A percentile compares a stretch with the other conserved stretches of the same genome.
Evolutionary conservation across 2,113 vertebrate species (phyloP).

Genomic region (Pachycephala philippinensis): DNA sequence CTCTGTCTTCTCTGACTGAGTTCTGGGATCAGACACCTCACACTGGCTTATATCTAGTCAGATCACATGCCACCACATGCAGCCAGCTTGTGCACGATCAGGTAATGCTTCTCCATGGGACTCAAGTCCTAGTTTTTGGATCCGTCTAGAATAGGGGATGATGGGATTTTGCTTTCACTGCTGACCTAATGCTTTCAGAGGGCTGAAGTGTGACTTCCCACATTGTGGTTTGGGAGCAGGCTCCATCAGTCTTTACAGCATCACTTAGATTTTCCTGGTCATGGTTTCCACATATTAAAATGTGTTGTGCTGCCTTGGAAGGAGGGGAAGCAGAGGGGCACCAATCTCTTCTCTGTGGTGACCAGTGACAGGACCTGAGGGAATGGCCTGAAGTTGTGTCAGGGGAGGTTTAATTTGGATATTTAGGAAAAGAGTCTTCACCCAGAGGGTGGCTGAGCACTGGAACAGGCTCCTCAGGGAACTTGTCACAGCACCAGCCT

Average conservation of each 20-base stretch:
- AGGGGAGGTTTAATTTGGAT: not conserved
- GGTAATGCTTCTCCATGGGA: not conserved
- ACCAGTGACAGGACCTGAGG: not conserved
- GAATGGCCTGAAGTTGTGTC: not conserved
- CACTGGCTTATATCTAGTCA: not conserved
- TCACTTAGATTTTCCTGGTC: not conserved
- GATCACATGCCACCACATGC: no score
- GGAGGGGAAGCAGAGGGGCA: not conserved
- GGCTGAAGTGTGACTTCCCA: accelerated
- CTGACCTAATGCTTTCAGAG: not conserved
- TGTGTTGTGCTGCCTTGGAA: not conserved
- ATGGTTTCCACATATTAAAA: not conserved
- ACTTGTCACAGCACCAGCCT: not conserved
- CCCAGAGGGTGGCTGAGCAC: not conserved
- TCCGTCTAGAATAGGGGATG: not conserved
- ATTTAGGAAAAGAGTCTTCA: not conserved
- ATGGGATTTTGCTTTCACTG: not conserved
- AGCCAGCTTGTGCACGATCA: not conserved
- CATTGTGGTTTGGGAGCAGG: not conserved
- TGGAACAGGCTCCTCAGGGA: not conserved
- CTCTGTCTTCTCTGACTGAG: not conserved
- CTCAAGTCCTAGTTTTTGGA: not conserved
- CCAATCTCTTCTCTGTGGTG: not conserved
- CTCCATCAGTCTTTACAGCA: not conserved
- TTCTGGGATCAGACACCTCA: not conserved